These are phyloP conservation scores for Mercenaria mercenaria DNA, from an alignment of 1,140 invertebrate species.

Conservation along the genomic window DNA sequence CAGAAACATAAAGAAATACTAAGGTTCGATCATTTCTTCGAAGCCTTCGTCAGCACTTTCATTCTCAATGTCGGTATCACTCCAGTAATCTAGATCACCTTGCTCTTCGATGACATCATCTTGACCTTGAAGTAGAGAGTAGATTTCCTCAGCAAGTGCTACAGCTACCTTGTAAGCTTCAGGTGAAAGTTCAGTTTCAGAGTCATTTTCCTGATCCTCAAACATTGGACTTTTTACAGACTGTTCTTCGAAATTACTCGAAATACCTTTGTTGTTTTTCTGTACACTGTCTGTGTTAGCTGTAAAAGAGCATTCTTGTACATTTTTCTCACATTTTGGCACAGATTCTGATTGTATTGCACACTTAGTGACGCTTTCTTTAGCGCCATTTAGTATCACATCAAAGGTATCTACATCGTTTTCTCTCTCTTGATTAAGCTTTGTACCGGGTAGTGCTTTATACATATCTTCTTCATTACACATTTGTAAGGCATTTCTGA, in stretches of 20 bases:
- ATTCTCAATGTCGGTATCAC: conserved; percentile 11
- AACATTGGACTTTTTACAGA: not conserved
- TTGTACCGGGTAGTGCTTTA: not conserved
- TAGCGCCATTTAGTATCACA: not conserved
- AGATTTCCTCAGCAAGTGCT: conserved; percentile 44
- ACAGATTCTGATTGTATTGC: not conserved
- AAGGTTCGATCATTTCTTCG: conserved; percentile 32
- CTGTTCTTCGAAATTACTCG: not conserved
- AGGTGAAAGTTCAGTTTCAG: not conserved
- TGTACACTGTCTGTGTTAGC: not conserved
- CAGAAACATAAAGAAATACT: not conserved
- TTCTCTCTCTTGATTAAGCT: no score
- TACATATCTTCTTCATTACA: not conserved
- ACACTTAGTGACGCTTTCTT: not conserved
- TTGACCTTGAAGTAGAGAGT: not conserved
- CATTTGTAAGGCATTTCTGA: not conserved
- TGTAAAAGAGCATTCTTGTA: not conserved
- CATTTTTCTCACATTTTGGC: not conserved
- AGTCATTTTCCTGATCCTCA: not conserved
- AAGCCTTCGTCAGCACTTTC: conserved; percentile 52
- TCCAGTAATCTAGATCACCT: not conserved
- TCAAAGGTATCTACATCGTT: not conserved
- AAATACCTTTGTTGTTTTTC: not conserved
- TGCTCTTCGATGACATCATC: not conserved
- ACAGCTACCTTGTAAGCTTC: conserved; percentile 16